A percentile compares a stretch with the other conserved stretches of the same genome.
Evolutionary conservation across 2,888 invertebrate genomes (phyloP).

Genomic region (Anodontia alba): DNA sequence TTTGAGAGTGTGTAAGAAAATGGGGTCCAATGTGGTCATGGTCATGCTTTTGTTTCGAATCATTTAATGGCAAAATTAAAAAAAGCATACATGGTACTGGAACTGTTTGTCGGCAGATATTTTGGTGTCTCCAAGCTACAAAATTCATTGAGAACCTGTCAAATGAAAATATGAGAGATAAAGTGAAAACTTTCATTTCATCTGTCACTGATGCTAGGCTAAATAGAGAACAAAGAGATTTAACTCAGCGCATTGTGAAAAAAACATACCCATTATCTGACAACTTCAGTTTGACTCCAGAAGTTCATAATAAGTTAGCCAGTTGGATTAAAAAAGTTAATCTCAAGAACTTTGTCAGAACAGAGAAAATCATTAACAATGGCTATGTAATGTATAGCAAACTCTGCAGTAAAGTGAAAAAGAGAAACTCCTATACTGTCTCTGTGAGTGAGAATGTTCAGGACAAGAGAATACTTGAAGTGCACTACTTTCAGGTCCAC

Average conservation of each 20-base stretch:
- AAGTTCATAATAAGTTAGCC: constrained; percentile 13
- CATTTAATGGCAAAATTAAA: constrained; percentile 51
- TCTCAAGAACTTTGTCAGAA: not conserved
- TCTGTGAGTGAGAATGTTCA: not conserved
- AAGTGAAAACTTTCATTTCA: constrained; percentile 14
- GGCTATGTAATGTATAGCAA: constrained; percentile 35
- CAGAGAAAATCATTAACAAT: constrained; percentile 24
- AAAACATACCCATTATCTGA: constrained; percentile 13
- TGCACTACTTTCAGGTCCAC: constrained; percentile 27
- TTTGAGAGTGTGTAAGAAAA: constrained; percentile 32
- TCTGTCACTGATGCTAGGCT: constrained; percentile 8
- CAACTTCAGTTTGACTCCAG: constrained; percentile 15
- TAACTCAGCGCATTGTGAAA: constrained; percentile 3
- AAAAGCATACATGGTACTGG: constrained; percentile 48
- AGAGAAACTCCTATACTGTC: constrained; percentile 39
- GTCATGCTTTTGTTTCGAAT: constrained; percentile 53
- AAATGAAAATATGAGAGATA: not conserved
- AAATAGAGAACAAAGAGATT: not conserved
- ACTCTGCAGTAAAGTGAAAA: constrained; percentile 34
- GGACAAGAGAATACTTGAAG: constrained; percentile 16
- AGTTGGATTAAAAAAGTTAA: not conserved
- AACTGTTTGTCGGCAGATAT: constrained; percentile 45
- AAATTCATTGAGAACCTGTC: constrained; percentile 32
- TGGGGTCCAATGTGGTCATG: constrained; percentile 47
- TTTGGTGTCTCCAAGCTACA: constrained; percentile 51